Percentiles rank a stretch among this genome's conserved stretches.
These are phyloP conservation scores for Xiphophorus hellerii DNA, from an alignment of 2,113 vertebrate species.

Conservation along the genomic window DNA sequence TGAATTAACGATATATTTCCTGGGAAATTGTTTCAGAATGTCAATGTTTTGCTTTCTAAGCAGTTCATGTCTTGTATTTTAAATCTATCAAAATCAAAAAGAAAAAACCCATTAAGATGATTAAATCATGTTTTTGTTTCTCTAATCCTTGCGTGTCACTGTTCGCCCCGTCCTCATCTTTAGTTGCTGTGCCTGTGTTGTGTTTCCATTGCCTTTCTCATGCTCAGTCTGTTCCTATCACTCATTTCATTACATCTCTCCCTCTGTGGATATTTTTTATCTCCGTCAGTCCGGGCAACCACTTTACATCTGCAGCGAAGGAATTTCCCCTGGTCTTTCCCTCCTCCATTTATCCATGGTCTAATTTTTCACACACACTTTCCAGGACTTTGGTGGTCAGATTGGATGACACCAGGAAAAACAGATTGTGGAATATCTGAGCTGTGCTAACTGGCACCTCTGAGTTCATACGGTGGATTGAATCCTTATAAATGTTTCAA, in stretches of 20 bases:
- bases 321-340: conserved; percentile 42
- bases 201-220: not conserved
- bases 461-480: no score
- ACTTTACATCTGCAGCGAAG: conserved; percentile 1
- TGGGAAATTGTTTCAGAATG: not conserved
- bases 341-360: conserved; percentile 40
- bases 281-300: conserved; percentile 12
- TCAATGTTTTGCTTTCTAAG: not conserved
- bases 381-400: conserved; percentile 38
- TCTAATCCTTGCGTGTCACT: no score
- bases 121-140: not conserved
- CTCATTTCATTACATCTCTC: not conserved
- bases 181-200: not conserved
- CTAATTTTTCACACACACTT: conserved; percentile 48
- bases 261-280: not conserved
- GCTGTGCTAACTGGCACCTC: conserved; percentile 28
- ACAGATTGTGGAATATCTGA: conserved; percentile 46
- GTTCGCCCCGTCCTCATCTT: not conserved
- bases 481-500: no score
- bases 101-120: not conserved
- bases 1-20: not conserved
- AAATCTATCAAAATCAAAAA: not conserved
- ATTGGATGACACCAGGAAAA: conserved; percentile 11
- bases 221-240: not conserved
- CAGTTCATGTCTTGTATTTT: not conserved